Conservation (phyloP, 1,140 invertebrate species). For the Metaphire vulgaris region DNA sequence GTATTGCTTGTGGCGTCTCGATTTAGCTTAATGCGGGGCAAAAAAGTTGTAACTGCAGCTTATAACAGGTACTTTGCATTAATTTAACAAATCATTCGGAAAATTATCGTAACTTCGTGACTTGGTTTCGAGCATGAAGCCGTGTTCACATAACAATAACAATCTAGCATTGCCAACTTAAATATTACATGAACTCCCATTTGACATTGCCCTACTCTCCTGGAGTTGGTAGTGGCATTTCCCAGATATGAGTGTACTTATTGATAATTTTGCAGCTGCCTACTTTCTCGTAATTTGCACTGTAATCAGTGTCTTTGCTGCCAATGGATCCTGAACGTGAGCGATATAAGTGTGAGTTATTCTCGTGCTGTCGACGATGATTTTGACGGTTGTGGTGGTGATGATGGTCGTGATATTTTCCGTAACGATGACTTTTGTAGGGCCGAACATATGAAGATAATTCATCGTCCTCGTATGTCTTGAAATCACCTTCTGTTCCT, state of each 20-base stretch:
- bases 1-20: no score
- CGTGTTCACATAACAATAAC: no score
- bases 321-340: slow-evolving; percentile 3
- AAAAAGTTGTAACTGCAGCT: no score
- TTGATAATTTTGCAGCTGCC: slow-evolving; percentile 1
- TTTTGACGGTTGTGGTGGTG: slow-evolving; percentile 10
- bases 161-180: no score
- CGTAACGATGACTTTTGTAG: slow-evolving; percentile 10
- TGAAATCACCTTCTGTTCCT: no score
- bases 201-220: slow-evolving; percentile 16
- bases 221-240: slow-evolving; percentile 21
- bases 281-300: slow-evolving; percentile 21
- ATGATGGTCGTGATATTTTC: slow-evolving; percentile 14
- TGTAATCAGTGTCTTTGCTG: slow-evolving; percentile 15
- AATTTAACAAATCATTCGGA: no score
- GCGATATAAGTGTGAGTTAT: neutral
- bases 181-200: no score
- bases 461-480: slow-evolving; percentile 1
- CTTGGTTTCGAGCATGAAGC: no score
- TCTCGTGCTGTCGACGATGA: slow-evolving; percentile 12
- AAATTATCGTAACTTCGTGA: no score
- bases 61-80: no score
- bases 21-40: no score
- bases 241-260: slow-evolving; percentile 24
- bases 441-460: neutral